phyloP scores from a whole-genome alignment of 2,113 vertebrate genomes.

The Dendropsophus ebraccatus region DNA sequence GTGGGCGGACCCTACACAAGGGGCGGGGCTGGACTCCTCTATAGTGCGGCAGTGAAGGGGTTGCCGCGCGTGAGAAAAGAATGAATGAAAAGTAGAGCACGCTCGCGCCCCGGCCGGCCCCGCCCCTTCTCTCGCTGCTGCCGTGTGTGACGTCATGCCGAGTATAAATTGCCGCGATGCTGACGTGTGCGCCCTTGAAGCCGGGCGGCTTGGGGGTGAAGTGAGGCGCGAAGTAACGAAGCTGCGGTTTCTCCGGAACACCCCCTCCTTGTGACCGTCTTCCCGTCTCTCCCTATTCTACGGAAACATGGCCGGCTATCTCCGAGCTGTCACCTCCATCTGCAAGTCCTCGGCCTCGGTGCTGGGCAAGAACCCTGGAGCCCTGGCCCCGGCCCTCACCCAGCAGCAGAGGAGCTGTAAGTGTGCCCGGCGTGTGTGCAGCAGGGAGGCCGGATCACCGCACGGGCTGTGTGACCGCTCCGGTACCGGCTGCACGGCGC shows the following conservation, averaged over 20 bases:
- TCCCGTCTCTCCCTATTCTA: background rate
- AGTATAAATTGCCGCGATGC: slow-evolving; percentile 48
- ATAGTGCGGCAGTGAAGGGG: background rate
- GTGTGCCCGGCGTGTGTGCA: slow-evolving; percentile 36
- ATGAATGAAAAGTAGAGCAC: slow-evolving; percentile 51
- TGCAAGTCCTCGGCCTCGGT: slow-evolving; percentile 59
- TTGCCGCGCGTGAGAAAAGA: background rate
- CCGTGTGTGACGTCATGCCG: slow-evolving; percentile 28
- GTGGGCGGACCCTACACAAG: background rate
- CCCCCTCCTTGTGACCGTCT: background rate
- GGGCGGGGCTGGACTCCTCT: background rate
- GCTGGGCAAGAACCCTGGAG: slow-evolving; percentile 62
- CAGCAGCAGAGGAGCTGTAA: slow-evolving; percentile 65
- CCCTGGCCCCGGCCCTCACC: slow-evolving; percentile 50
- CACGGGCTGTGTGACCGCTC: no score
- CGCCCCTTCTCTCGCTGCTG: background rate
- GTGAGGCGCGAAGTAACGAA: background rate
- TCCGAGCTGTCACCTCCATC: slow-evolving; percentile 61
- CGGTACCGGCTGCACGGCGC: no score
- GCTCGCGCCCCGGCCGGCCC: background rate
- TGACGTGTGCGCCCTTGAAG: slow-evolving; percentile 56
- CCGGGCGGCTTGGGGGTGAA: slow-evolving; percentile 47
- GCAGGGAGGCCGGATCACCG: background rate
- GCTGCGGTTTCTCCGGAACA: background rate
- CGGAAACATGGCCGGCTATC: slow-evolving; percentile 62